These are phyloP conservation scores for Alsophila aescularia DNA, from an alignment of 2,888 invertebrate species.

Conservation along the genomic window DNA sequence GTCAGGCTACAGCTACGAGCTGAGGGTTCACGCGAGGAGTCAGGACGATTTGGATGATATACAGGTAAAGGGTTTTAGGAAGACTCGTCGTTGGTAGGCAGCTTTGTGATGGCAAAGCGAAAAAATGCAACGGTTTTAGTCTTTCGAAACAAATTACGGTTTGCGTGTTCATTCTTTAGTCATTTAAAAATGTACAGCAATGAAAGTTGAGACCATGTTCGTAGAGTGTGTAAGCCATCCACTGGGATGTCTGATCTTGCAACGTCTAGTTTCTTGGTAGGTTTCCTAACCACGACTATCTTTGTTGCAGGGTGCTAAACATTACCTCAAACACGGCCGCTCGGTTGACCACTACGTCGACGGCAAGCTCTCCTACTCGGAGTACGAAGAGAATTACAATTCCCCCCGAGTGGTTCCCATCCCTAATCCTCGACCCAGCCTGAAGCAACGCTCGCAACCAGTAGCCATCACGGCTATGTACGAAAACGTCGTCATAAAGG, in stretches of 20 bases:
- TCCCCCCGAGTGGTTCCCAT: conserved; percentile 74
- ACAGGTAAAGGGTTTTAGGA: conserved; percentile 59
- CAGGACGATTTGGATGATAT: conserved; percentile 89
- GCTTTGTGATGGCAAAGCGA: conserved; percentile 1
- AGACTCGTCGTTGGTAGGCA: not conserved
- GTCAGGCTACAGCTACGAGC: conserved; percentile 84
- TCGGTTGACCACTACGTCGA: conserved; percentile 92
- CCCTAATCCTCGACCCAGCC: conserved; percentile 73
- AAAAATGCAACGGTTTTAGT: not conserved
- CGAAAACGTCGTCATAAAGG: conserved; percentile 88
- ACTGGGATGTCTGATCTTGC: not conserved
- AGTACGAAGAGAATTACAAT: conserved; percentile 81
- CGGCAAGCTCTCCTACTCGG: conserved; percentile 83
- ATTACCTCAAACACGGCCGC: conserved; percentile 87
- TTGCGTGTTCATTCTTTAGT: too few relatives aligned
- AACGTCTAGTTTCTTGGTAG: not conserved
- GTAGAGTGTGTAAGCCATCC: not conserved
- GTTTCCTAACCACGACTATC: conserved; percentile 1
- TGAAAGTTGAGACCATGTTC: not conserved
- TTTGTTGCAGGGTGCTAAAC: conserved; percentile 81
- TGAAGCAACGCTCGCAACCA: conserved; percentile 84
- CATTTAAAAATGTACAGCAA: too few relatives aligned
- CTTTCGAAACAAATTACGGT: not conserved
- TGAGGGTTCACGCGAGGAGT: conserved; percentile 87
- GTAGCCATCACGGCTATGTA: conserved; percentile 90